A percentile compares a stretch with the other conserved stretches of the same genome.
phyloP scores from a whole-genome alignment of 2,797 vertebrate species.

The Urocyon cinereoargenteus region DNA sequence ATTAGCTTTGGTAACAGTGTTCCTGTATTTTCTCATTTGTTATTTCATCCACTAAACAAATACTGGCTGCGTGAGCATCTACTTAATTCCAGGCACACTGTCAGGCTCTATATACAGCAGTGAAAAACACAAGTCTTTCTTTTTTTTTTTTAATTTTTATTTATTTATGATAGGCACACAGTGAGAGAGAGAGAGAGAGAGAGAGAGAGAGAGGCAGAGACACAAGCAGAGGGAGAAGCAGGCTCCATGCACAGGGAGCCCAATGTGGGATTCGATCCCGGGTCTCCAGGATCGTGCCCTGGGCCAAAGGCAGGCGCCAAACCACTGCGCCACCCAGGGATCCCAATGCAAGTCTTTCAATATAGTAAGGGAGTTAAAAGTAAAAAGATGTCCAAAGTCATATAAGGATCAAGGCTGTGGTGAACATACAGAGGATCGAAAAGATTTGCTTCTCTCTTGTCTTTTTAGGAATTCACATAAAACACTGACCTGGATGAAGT shows the following conservation, averaged over 20 bases:
- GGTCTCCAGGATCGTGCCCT: too few species aligned
- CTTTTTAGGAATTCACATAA: not conserved
- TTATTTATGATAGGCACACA: too few species aligned
- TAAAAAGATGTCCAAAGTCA: not conserved
- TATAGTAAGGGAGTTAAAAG: not conserved
- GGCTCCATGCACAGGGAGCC: too few species aligned
- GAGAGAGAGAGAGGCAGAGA: too few species aligned
- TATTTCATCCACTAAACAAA: not conserved
- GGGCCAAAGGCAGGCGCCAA: too few species aligned
- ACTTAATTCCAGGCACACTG: not conserved
- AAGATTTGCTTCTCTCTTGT: not conserved
- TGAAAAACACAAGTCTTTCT: not conserved
- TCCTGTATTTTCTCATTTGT: not conserved
- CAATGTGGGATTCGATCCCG: too few species aligned
- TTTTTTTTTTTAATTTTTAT: too few species aligned
- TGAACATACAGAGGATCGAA: not conserved
- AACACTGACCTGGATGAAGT: not conserved
- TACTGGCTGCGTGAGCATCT: not conserved
- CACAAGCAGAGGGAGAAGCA: too few species aligned
- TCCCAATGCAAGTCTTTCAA: not conserved
- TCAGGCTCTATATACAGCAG: not conserved
- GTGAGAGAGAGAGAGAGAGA: too few species aligned
- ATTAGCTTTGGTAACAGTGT: not conserved
- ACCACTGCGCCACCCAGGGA: too few species aligned
- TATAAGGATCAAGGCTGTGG: not conserved